Base-by-base conservation (phyloP, 1,140 invertebrate genomes). In the Ips nitidus region DNA sequence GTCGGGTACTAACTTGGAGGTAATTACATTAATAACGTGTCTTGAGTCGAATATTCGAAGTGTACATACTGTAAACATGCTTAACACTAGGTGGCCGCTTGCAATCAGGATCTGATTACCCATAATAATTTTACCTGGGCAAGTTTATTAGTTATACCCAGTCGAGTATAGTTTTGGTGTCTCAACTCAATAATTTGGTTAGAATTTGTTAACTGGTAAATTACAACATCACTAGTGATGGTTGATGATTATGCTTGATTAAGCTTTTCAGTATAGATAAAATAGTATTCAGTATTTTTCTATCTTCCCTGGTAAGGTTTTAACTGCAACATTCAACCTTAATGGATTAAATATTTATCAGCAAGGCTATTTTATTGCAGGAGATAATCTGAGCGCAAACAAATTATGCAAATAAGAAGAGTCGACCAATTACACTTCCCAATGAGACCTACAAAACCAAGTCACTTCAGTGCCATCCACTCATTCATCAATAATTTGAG, bases 1-100 rank as follows among this genome's bases (percentile, higher is more conserved):
- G 8, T 59, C 39, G 39, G 39, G 41, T 59, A 42, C 41, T 41
- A 41, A 59, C 39, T 22, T 3, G 41, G 41, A 59, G 39, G 57
- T 41, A 41, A 56, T 56, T 56, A 56, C 53, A 56, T 56, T 56
- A 56, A 56, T 56, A 56, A 56, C 45, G 45, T 50, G 45, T 50
- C 22, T 50, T 50, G 22, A 50, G 45, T 50, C 45, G 6, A 50
- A 50, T 50, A 50, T 50, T 22, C 45, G 45, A 50, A 22, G 6
- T 6, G 45, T 50, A 50, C 45, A 50, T 50, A 50, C 6, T 22
- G 45, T 50, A 50, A 50, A 50, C 45, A 50, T 50, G 45, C 22
- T 6, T 22, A 50, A 3, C 45, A 22, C 45, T 50, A 50, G 45
- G 45, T 50, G 45, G 45, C 45, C 45, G 45, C 45, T 50, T 8